These are phyloP conservation scores for Lymantria dispar DNA, from an alignment of 2,888 invertebrate species.

Conservation along the genomic window DNA sequence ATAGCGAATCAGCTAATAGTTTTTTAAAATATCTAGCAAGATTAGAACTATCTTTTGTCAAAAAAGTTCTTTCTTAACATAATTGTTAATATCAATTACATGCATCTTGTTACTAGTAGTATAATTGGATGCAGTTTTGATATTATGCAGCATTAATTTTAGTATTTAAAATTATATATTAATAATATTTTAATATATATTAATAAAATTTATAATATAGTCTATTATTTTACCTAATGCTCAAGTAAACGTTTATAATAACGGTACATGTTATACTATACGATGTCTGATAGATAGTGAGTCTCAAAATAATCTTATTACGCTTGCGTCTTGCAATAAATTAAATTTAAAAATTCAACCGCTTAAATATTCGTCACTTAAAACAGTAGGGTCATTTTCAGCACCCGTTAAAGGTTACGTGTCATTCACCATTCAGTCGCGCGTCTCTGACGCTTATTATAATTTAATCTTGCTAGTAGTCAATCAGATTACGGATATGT, in stretches of 20 bases:
- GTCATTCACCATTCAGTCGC: not conserved
- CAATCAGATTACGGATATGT: not conserved
- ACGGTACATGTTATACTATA: not conserved
- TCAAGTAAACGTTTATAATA: not conserved
- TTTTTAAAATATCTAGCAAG: too few species aligned
- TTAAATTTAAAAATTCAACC: not conserved
- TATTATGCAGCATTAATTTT: too few species aligned
- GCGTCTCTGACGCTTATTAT: not conserved
- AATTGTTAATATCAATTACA: too few species aligned
- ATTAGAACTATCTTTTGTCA: too few species aligned
- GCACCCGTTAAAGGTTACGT: slow-evolving; percentile 2
- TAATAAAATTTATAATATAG: too few species aligned
- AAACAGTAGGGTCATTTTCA: slow-evolving; percentile 1
- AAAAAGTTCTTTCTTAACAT: too few species aligned
- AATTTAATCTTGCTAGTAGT: not conserved
- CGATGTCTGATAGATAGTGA: not conserved
- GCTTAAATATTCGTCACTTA: not conserved
- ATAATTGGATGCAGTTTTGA: too few species aligned
- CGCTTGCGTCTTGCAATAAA: not conserved
- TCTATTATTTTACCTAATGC: not conserved
- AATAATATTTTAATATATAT: too few species aligned
- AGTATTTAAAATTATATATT: too few species aligned
- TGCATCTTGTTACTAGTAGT: too few species aligned
- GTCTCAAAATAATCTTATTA: not conserved
- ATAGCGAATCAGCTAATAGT: too few species aligned